These are phyloP conservation scores for Phrynocephalus vlangalii DNA, from an alignment of 2,797 vertebrate species.

Conservation along the genomic window DNA sequence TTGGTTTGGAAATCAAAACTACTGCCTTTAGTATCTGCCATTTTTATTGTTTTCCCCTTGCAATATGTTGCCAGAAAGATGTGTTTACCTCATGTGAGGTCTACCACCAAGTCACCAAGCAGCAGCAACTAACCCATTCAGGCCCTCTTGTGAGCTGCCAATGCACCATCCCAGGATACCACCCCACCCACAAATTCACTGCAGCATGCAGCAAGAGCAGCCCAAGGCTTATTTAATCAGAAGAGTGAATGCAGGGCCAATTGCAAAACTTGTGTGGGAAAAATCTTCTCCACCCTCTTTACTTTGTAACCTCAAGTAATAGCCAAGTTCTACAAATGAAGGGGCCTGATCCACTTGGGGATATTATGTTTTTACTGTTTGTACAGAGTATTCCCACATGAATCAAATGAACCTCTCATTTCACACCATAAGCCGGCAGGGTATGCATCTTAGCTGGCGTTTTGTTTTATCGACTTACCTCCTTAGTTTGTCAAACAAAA, in stretches of 20 bases:
- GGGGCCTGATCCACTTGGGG: not conserved
- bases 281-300: not conserved
- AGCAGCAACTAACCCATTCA: not conserved
- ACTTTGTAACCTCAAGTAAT: not conserved
- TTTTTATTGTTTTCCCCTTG: not conserved
- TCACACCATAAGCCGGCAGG: not conserved
- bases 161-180: too few species aligned
- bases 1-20: not conserved
- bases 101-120: not conserved
- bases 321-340: not conserved
- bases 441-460: not conserved
- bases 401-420: not conserved
- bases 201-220: not conserved
- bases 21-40: not conserved
- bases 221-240: not conserved
- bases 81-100: not conserved
- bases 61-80: not conserved
- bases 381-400: not conserved
- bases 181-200: not conserved
- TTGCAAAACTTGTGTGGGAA: not conserved
- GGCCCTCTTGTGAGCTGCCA: not conserved
- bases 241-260: not conserved
- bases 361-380: not conserved
- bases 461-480: slow-evolving; percentile 48
- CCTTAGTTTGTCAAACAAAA: slow-evolving; percentile 50